Evolutionary conservation across 2,797 vertebrate genomes (phyloP).

Genomic region (Zalophus californianus): DNA sequence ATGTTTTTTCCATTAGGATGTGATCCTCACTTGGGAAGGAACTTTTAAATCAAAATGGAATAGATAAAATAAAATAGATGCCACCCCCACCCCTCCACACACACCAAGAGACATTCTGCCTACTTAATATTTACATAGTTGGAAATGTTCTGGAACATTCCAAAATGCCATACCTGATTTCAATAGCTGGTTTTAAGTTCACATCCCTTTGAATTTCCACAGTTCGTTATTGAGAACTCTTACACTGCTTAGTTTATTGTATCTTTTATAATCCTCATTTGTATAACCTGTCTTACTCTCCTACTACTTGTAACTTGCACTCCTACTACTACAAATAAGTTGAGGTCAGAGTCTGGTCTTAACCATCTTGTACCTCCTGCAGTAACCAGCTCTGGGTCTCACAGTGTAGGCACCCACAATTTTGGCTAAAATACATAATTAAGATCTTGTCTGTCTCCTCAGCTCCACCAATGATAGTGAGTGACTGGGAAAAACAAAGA

Average conservation of each 20-base stretch:
- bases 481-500: neutral
- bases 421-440: constrained; percentile 58
- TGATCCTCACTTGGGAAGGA: neutral
- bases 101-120: neutral
- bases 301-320: neutral
- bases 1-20: neutral
- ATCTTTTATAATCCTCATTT: neutral
- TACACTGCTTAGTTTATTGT: neutral
- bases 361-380: neutral
- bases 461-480: neutral
- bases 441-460: constrained; percentile 35
- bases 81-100: neutral
- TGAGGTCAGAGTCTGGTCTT: constrained; percentile 8
- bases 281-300: neutral
- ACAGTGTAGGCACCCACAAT: neutral
- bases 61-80: neutral
- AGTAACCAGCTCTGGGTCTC: neutral
- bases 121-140: constrained; percentile 22
- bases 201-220: constrained; percentile 1
- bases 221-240: neutral
- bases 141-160: neutral
- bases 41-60: constrained; percentile 8
- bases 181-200: neutral
- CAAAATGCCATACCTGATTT: constrained; percentile 19
- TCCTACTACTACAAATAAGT: neutral